These are phyloP conservation scores for Callimorpha dominula DNA, from an alignment of 2,888 invertebrate genomes.

Conservation along the genomic window DNA sequence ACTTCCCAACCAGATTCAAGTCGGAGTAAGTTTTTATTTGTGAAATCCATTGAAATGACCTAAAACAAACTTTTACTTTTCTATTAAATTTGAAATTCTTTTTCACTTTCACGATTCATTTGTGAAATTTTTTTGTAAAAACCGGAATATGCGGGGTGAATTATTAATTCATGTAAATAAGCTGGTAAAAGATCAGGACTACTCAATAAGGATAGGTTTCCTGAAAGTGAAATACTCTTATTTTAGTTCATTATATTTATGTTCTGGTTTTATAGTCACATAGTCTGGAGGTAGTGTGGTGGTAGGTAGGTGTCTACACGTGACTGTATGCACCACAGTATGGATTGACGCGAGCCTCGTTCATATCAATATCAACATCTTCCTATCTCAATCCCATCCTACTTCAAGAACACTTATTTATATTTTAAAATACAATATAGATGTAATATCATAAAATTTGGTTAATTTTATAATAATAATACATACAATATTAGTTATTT, in stretches of 20 bases:
- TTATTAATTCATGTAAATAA: neutral
- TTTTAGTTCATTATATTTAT: neutral
- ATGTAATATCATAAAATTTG: no score
- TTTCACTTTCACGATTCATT: conserved; percentile 27
- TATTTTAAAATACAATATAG: no score
- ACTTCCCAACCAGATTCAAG: conserved; percentile 43
- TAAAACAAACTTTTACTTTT: conserved; percentile 41
- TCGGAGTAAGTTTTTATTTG: conserved; percentile 40
- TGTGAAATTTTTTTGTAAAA: conserved; percentile 15
- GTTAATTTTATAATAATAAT: no score
- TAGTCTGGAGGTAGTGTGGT: neutral
- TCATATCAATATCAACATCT: no score
- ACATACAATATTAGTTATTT: no score
- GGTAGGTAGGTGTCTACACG: neutral
- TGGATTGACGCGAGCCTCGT: no score
- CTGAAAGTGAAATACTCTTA: neutral
- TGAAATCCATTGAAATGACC: conserved; percentile 41
- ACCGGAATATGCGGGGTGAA: neutral
- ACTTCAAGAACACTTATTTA: no score
- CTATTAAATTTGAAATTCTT: conserved; percentile 32
- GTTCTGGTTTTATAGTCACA: neutral
- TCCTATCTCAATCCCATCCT: no score
- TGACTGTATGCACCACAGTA: neutral
- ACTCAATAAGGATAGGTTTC: neutral
- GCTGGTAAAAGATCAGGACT: neutral